These are phyloP conservation scores for Bicyclus anynana DNA, from an alignment of 1,140 invertebrate genomes.

Conservation along the genomic window DNA sequence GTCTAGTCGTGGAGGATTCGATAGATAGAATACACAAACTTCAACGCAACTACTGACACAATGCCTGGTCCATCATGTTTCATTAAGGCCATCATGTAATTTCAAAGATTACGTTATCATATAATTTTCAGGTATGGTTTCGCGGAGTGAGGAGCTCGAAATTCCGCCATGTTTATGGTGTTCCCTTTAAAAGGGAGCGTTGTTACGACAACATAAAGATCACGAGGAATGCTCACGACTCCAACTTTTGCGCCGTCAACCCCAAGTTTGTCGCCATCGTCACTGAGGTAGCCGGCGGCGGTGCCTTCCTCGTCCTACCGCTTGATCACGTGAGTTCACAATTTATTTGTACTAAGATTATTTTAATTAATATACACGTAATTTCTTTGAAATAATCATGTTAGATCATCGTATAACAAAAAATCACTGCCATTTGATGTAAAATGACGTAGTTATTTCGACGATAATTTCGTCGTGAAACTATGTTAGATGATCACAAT, in stretches of 20 bases:
- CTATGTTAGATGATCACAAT: too few relatives aligned
- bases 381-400: too few relatives aligned
- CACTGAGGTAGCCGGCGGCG: slow-evolving; percentile 95
- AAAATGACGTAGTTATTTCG: too few relatives aligned
- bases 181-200: slow-evolving; percentile 90
- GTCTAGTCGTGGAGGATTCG: too few relatives aligned
- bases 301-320: slow-evolving; percentile 94
- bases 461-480: too few relatives aligned
- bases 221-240: slow-evolving; percentile 94
- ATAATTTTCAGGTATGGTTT: slow-evolving; percentile 84
- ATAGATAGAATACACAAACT: too few relatives aligned
- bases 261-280: slow-evolving; percentile 96
- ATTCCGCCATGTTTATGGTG: slow-evolving; percentile 95
- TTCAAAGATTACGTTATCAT: background rate
- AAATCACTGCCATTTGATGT: too few relatives aligned
- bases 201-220: slow-evolving; percentile 97
- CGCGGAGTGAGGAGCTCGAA: slow-evolving; percentile 92
- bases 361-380: too few relatives aligned
- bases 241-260: slow-evolving; percentile 95
- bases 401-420: too few relatives aligned
- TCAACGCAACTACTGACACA: too few relatives aligned
- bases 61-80: too few relatives aligned
- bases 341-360: background rate
- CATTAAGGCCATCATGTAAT: background rate
- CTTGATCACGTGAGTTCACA: slow-evolving; percentile 88